Conservation (phyloP, 1,140 invertebrate genomes). For the Lepidurus apus region DNA sequence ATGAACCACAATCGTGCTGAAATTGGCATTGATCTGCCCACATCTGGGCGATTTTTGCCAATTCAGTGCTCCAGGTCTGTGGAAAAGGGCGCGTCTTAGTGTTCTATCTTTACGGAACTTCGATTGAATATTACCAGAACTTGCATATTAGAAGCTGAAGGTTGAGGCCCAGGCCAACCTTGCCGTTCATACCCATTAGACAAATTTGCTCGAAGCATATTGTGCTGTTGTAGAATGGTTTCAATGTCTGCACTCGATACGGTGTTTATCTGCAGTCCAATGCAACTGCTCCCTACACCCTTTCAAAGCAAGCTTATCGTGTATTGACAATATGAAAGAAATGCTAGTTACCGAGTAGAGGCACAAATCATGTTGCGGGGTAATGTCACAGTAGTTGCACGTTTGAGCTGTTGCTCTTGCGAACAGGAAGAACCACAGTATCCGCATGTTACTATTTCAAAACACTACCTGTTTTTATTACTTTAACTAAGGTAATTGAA, state of each 20-base stretch:
- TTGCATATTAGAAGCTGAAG: slow-evolving; percentile 34
- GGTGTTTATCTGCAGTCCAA: slow-evolving; percentile 9
- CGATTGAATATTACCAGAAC: slow-evolving; percentile 28
- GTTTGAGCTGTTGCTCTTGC: neutral
- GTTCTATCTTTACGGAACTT: neutral
- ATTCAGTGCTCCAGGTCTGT: slow-evolving; percentile 45
- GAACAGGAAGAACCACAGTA: neutral
- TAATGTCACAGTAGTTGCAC: neutral
- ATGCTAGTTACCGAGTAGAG: neutral
- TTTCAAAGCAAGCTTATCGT: neutral
- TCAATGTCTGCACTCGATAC: neutral
- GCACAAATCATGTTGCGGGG: neutral
- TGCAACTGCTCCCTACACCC: neutral
- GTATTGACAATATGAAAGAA: neutral
- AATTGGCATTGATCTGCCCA: slow-evolving; percentile 47
- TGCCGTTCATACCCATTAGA: slow-evolving; percentile 31
- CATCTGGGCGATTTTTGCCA: slow-evolving; percentile 45
- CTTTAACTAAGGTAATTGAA: neutral
- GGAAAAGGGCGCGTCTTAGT: neutral
- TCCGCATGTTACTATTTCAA: neutral
- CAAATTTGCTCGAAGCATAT: slow-evolving; percentile 29
- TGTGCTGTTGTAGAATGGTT: slow-evolving; percentile 31
- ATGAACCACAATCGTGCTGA: slow-evolving; percentile 42
- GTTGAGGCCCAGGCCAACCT: slow-evolving; percentile 33
- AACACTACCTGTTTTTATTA: neutral